Percentiles rank a stretch among this genome's conserved stretches.
These are phyloP conservation scores for Adelphocoris suturalis DNA, from an alignment of 2,888 invertebrate species.

Conservation along the genomic window DNA sequence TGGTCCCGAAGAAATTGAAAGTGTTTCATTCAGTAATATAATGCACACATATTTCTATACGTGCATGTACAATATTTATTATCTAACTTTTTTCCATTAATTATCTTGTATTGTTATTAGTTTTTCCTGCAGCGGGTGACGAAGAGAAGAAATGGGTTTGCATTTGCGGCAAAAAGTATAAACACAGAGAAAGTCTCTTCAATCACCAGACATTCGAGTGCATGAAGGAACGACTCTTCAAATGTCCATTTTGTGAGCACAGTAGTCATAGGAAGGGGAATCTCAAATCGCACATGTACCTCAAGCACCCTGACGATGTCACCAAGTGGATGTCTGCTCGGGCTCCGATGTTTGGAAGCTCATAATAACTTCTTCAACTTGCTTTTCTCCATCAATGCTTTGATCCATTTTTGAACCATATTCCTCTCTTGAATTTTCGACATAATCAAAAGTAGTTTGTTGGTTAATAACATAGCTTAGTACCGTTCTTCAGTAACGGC, in stretches of 20 bases:
- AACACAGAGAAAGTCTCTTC: conserved; percentile 73
- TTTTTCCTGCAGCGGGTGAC: conserved; percentile 26
- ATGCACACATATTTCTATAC: too few relatives aligned
- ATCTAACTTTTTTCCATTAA: too few relatives aligned
- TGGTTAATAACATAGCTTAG: too few relatives aligned
- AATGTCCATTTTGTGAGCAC: conserved; percentile 78
- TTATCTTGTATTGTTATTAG: background rate
- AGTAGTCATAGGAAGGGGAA: conserved; percentile 73
- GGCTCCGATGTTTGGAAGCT: background rate
- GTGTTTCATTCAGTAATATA: too few relatives aligned
- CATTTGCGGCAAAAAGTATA: conserved; percentile 65
- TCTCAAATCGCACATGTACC: conserved; percentile 72
- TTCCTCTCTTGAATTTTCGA: too few relatives aligned
- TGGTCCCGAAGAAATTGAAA: too few relatives aligned
- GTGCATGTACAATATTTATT: too few relatives aligned
- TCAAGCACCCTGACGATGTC: conserved; percentile 19
- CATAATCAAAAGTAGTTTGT: too few relatives aligned
- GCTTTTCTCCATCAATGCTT: too few relatives aligned
- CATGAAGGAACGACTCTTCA: conserved; percentile 77
- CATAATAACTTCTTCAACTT: background rate
- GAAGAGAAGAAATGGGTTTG: conserved; percentile 50
- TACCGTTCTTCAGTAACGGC: too few relatives aligned
- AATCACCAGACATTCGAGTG: conserved; percentile 78
- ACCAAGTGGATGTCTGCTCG: background rate
- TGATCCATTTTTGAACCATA: too few relatives aligned